phyloP scores from a whole-genome alignment of 2,888 invertebrate genomes.

The Leptinotarsa haldemani region DNA sequence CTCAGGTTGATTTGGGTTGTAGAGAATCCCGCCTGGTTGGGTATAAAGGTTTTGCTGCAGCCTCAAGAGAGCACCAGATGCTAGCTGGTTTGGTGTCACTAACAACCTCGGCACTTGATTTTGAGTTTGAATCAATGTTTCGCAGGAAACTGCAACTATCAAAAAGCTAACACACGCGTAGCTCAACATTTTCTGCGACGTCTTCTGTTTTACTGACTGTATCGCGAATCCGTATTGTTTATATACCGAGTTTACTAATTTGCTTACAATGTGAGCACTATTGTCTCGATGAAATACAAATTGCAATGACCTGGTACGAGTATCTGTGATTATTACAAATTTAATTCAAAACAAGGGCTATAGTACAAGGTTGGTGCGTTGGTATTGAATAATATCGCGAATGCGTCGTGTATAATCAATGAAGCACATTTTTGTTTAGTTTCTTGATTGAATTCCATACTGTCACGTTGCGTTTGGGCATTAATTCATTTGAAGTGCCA shows the following conservation, averaged over 20 bases:
- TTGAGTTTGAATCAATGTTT: background rate
- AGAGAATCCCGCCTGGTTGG: background rate
- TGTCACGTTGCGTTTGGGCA: slow-evolving; percentile 7
- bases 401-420: slow-evolving; percentile 12
- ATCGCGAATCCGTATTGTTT: background rate
- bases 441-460: background rate
- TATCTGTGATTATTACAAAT: slow-evolving; percentile 19
- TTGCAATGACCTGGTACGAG: slow-evolving; percentile 24
- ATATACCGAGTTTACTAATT: slow-evolving; percentile 24
- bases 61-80: slow-evolving; percentile 11
- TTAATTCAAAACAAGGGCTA: slow-evolving; percentile 27
- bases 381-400: slow-evolving; percentile 15
- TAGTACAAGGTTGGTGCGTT: slow-evolving; percentile 22
- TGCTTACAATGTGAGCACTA: slow-evolving; percentile 14
- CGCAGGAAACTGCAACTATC: background rate
- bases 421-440: background rate
- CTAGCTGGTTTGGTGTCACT: slow-evolving; percentile 10
- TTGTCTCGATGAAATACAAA: slow-evolving; percentile 18
- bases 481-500: background rate
- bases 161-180: background rate
- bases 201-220: background rate
- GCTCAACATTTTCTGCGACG: background rate
- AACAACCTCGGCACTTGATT: background rate
- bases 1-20: background rate
- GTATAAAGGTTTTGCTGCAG: background rate